A percentile compares a stretch with the other conserved stretches of the same genome.
phyloP scores from a whole-genome alignment of 2,888 invertebrate genomes.

The Miltochrista miniata region DNA sequence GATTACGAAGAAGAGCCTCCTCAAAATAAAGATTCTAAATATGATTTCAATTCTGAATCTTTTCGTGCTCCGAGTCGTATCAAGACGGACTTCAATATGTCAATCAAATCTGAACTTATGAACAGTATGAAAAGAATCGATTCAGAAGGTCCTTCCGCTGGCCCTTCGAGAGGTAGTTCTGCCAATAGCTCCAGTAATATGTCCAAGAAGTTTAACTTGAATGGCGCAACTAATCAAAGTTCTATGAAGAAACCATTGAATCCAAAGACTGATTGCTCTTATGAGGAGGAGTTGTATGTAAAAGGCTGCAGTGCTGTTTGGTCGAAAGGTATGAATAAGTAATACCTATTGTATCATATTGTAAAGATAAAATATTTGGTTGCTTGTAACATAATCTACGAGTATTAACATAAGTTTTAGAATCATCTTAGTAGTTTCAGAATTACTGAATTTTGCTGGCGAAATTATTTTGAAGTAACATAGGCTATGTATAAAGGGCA shows the following conservation, averaged over 20 bases:
- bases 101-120: constrained; percentile 70
- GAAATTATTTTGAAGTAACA: too few species aligned
- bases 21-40: constrained; percentile 60
- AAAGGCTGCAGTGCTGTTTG: constrained; percentile 93
- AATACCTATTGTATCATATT: too few species aligned
- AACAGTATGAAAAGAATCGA: constrained; percentile 60
- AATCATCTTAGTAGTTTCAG: too few species aligned
- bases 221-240: constrained; percentile 41
- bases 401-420: too few species aligned
- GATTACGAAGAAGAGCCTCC: constrained; percentile 59
- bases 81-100: constrained; percentile 74
- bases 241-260: constrained; percentile 54
- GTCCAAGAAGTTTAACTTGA: constrained; percentile 73
- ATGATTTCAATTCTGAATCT: constrained; percentile 65
- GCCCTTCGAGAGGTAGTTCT: constrained; percentile 62
- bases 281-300: constrained; percentile 95
- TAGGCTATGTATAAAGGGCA: too few species aligned
- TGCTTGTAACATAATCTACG: too few species aligned
- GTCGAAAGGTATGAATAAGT: constrained; percentile 82
- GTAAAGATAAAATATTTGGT: too few species aligned
- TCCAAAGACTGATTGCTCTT: constrained; percentile 72
- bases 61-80: constrained; percentile 69
- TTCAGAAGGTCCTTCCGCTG: constrained; percentile 50
- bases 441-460: too few species aligned
- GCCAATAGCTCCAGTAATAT: constrained; percentile 76